These are phyloP conservation scores for Lepilemur septentrionalis DNA, from an alignment of 2,797 vertebrate species.

Conservation along the genomic window DNA sequence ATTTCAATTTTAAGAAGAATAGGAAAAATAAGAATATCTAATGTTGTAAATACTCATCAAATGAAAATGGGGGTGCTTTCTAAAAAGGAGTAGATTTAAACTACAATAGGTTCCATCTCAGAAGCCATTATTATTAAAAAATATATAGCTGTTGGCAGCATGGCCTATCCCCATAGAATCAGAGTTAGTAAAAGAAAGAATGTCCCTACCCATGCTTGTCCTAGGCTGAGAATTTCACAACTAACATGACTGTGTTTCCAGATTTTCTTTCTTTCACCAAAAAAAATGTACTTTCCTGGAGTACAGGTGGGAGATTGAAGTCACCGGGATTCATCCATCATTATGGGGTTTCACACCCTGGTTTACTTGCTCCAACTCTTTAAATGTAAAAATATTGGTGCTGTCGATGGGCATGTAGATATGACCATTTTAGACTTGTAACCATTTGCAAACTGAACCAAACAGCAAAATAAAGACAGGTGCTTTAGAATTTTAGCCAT, in stretches of 20 bases:
- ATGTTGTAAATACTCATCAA: background rate
- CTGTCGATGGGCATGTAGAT: background rate
- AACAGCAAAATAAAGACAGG: background rate
- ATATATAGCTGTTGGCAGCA: background rate
- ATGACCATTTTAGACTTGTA: background rate
- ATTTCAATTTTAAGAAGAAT: conserved; percentile 27
- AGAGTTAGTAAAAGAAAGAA: background rate
- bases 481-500: background rate
- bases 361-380: background rate
- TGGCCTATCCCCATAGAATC: background rate
- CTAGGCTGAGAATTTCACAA: background rate
- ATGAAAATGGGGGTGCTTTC: background rate
- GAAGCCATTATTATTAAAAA: background rate
- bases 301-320: background rate
- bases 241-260: background rate
- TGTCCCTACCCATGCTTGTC: background rate
- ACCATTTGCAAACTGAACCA: background rate
- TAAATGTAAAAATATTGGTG: background rate
- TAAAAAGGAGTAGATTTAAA: conserved; percentile 4
- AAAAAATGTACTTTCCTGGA: background rate
- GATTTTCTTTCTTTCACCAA: background rate
- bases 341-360: background rate
- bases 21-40: background rate
- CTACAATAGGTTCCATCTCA: background rate
- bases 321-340: background rate